Evolutionary conservation across 2,797 vertebrate species (phyloP).

Genomic region (Molossus alvarezi): DNA sequence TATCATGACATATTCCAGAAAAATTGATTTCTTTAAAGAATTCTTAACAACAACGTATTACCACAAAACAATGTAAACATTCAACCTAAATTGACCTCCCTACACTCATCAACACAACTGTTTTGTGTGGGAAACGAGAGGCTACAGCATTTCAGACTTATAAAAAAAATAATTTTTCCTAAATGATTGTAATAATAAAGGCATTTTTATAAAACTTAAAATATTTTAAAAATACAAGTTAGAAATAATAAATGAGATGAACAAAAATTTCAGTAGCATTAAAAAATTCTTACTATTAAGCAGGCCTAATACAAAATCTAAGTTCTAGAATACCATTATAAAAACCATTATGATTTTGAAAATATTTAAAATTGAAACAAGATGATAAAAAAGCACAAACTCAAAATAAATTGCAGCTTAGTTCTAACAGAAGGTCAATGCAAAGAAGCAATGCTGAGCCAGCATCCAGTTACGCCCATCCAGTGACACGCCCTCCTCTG

Average conservation of each 20-base stretch:
- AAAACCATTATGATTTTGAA: neutral
- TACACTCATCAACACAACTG: neutral
- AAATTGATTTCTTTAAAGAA: slow-evolving; percentile 55
- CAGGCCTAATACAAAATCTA: slow-evolving; percentile 10
- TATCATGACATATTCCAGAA: neutral
- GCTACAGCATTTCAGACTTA: neutral
- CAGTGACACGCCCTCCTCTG: neutral
- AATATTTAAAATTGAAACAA: slow-evolving; percentile 9
- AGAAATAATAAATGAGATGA: slow-evolving; percentile 9
- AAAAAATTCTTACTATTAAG: slow-evolving; percentile 18
- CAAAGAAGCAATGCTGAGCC: neutral
- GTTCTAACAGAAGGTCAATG: neutral
- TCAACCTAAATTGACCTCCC: slow-evolving; percentile 63
- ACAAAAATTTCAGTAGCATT: neutral
- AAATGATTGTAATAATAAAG: neutral
- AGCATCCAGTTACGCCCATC: neutral
- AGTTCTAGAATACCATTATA: slow-evolving; percentile 33
- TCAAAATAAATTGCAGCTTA: slow-evolving; percentile 44
- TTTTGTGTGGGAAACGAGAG: neutral
- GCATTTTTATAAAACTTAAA: neutral
- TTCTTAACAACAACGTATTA: slow-evolving; percentile 35
- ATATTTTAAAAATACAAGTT: slow-evolving; percentile 8
- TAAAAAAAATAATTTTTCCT: slow-evolving; percentile 1
- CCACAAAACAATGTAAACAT: slow-evolving; percentile 26
- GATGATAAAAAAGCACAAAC: neutral